A percentile compares a stretch with the other conserved stretches of the same genome.
These are phyloP conservation scores for Archivesica marissinica DNA, from an alignment of 1,140 invertebrate species.

Conservation along the genomic window DNA sequence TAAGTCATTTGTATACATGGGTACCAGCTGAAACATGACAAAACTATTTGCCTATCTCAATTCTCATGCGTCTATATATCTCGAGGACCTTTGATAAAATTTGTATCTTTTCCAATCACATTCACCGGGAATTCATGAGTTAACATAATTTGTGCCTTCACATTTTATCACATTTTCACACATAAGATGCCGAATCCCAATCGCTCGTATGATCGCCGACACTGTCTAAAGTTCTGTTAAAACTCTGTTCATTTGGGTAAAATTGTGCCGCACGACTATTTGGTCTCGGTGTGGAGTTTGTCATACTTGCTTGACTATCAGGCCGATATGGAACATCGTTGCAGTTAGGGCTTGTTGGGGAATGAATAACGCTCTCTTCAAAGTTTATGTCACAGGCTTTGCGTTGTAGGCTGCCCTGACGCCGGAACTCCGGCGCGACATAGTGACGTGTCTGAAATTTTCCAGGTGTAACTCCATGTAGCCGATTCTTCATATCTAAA, in stretches of 20 bases:
- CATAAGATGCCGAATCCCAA: constrained; percentile 57
- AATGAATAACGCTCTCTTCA: constrained; percentile 36
- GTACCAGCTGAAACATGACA: too few species aligned
- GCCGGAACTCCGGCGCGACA: constrained; percentile 55
- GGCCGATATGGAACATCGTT: constrained; percentile 21
- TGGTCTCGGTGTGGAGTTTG: constrained; percentile 51
- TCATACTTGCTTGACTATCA: constrained; percentile 46
- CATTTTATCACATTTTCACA: constrained; percentile 11
- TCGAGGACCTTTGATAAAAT: too few species aligned
- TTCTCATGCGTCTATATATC: too few species aligned
- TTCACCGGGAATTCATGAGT: too few species aligned
- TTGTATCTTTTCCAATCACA: too few species aligned
- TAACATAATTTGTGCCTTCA: background rate
- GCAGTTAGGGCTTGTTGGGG: constrained; percentile 25
- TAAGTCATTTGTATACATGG: too few species aligned
- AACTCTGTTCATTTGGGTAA: constrained; percentile 34
- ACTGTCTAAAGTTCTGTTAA: constrained; percentile 52
- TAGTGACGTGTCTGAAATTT: constrained; percentile 59
- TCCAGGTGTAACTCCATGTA: background rate
- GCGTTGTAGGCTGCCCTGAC: constrained; percentile 53
- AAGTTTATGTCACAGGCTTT: constrained; percentile 60
- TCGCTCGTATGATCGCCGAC: constrained; percentile 25
- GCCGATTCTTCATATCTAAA: constrained; percentile 37
- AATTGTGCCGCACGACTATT: constrained; percentile 32
- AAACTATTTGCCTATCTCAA: too few species aligned